A percentile compares a stretch with the other conserved stretches of the same genome.
Evolutionary conservation across 2,113 vertebrate species (phyloP).

Genomic region (Bufo bufo): DNA sequence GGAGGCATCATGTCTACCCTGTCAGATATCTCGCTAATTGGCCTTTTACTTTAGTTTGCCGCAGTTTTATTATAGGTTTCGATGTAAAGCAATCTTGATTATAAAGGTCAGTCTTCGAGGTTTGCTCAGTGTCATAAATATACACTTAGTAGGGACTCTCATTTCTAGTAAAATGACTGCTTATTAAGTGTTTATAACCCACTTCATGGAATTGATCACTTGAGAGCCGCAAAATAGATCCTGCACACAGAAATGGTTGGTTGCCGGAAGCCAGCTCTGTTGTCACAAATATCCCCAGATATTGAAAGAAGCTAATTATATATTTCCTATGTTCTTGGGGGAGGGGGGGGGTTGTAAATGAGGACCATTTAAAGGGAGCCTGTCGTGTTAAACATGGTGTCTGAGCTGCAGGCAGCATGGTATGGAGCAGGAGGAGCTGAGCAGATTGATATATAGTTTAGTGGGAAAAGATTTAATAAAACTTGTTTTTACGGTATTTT

Average conservation of each 20-base stretch:
- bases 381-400: too few species aligned
- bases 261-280: neutral
- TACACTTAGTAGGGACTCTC: neutral
- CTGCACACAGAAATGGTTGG: neutral
- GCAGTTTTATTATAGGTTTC: slow-evolving; percentile 11
- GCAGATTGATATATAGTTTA: too few species aligned
- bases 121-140: neutral
- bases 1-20: slow-evolving; percentile 3
- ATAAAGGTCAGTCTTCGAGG: slow-evolving; percentile 13
- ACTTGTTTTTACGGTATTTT: too few species aligned
- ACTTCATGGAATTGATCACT: neutral
- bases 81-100: slow-evolving; percentile 12
- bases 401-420: too few species aligned
- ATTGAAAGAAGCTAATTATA: neutral
- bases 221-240: too few species aligned
- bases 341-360: too few species aligned
- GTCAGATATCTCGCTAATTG: slow-evolving; percentile 17
- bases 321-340: neutral
- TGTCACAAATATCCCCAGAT: neutral
- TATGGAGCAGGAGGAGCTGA: too few species aligned
- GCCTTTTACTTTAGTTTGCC: neutral
- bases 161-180: neutral
- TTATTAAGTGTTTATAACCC: slow-evolving; percentile 1
- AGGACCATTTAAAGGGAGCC: too few species aligned
- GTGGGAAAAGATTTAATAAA: too few species aligned